Percentiles rank a stretch among this genome's conserved stretches.
phyloP scores from a whole-genome alignment of 1,140 invertebrate species.

The Brachionus asplanchnoidis region DNA sequence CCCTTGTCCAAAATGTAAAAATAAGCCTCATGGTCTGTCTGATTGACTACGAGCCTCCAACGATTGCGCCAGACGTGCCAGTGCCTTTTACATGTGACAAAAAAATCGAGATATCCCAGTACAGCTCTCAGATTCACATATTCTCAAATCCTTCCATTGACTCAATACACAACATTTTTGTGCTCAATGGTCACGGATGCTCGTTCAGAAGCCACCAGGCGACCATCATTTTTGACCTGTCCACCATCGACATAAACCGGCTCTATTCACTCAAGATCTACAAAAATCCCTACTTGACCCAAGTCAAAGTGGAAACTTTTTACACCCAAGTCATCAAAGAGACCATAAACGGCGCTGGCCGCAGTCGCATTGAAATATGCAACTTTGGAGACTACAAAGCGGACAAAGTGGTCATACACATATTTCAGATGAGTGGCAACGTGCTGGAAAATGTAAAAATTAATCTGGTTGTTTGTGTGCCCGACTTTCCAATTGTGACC shows the following conservation, averaged over 20 bases:
- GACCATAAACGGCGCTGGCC: neutral
- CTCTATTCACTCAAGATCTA: neutral
- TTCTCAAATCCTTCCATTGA: neutral
- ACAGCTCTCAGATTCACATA: neutral
- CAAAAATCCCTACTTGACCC: neutral
- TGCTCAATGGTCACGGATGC: neutral
- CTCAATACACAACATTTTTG: neutral
- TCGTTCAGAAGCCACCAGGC: neutral
- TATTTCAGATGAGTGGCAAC: neutral
- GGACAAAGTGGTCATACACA: neutral
- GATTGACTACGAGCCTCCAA: neutral
- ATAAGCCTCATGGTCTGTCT: neutral
- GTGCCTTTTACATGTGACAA: neutral
- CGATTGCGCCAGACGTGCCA: neutral
- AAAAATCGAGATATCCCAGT: neutral
- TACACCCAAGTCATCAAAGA: neutral
- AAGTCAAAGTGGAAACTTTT: neutral
- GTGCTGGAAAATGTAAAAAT: neutral
- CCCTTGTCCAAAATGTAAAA: neutral
- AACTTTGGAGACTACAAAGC: neutral
- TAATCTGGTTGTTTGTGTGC: neutral
- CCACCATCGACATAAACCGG: neutral
- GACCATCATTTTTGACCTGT: neutral
- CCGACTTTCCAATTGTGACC: neutral
- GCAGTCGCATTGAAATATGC: neutral